phyloP scores from a whole-genome alignment of 2,888 invertebrate genomes.

The Dryococelus australis region DNA sequence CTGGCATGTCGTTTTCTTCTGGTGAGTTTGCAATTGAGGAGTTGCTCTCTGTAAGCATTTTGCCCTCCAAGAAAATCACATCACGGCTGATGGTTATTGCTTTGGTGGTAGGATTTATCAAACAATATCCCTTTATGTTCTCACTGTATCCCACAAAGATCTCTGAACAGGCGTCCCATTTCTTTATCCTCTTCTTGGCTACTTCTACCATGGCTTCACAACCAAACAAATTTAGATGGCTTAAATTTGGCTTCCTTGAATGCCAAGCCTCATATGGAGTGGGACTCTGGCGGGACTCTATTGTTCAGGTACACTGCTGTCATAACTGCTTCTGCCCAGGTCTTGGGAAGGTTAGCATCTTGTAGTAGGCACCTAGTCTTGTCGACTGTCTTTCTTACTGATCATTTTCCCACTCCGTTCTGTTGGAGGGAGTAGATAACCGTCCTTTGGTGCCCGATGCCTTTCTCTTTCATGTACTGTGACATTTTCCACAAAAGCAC shows the following conservation, averaged over 20 bases:
- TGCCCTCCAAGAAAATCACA: too few species aligned
- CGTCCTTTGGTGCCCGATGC: background rate
- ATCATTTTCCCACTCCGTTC: background rate
- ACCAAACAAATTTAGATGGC: background rate
- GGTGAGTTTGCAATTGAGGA: background rate
- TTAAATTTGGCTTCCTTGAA: background rate
- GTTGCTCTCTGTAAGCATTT: too few species aligned
- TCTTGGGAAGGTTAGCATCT: constrained; percentile 3
- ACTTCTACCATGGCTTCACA: background rate
- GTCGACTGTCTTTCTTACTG: background rate
- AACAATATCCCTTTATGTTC: background rate
- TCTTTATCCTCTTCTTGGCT: background rate
- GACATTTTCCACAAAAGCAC: background rate
- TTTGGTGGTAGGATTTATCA: background rate
- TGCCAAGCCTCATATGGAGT: background rate
- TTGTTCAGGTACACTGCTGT: background rate
- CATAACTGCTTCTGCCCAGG: background rate
- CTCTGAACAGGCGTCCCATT: constrained; percentile 6
- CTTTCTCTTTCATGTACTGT: background rate
- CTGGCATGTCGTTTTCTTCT: background rate
- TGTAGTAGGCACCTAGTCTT: constrained; percentile 11
- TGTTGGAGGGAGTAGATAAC: background rate
- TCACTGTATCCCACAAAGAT: background rate
- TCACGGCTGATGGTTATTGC: background rate
- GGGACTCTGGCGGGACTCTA: background rate